Percentiles rank a stretch among this genome's conserved stretches.
These are phyloP conservation scores for Macrocentrus cingulum DNA, from an alignment of 1,140 invertebrate genomes.

Conservation along the genomic window DNA sequence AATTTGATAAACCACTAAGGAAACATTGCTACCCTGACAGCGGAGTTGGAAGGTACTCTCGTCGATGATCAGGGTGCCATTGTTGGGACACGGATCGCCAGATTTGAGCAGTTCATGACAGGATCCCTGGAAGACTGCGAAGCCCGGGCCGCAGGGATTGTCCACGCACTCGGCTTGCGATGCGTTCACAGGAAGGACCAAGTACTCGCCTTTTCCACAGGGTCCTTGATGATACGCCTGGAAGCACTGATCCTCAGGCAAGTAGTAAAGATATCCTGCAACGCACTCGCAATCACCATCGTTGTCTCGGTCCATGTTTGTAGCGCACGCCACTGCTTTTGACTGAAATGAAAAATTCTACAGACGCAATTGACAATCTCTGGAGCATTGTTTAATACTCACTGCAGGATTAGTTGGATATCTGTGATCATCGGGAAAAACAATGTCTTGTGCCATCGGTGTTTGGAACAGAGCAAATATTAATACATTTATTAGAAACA, in stretches of 20 bases:
- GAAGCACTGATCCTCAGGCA: slow-evolving; percentile 10
- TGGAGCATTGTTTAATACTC: neutral
- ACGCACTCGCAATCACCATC: slow-evolving; percentile 13
- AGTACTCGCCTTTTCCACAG: neutral
- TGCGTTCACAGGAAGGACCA: neutral
- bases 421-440: neutral
- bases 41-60: slow-evolving; percentile 5
- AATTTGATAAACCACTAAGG: slow-evolving; percentile 14
- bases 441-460: neutral
- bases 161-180: neutral
- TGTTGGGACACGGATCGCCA: slow-evolving; percentile 1
- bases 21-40: slow-evolving; percentile 1
- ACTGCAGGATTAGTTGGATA: neutral
- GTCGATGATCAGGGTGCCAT: slow-evolving; percentile 1
- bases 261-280: slow-evolving; percentile 8
- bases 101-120: slow-evolving; percentile 10
- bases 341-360: neutral
- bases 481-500: neutral
- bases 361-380: neutral
- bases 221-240: slow-evolving; percentile 9
- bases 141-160: slow-evolving; percentile 9
- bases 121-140: neutral
- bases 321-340: slow-evolving; percentile 2
- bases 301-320: slow-evolving; percentile 5
- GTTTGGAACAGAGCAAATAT: neutral